Percentiles rank a stretch among this genome's conserved stretches.
Evolutionary conservation across 2,888 invertebrate genomes (phyloP).

Genomic region (Hypomecis atomaria): DNA sequence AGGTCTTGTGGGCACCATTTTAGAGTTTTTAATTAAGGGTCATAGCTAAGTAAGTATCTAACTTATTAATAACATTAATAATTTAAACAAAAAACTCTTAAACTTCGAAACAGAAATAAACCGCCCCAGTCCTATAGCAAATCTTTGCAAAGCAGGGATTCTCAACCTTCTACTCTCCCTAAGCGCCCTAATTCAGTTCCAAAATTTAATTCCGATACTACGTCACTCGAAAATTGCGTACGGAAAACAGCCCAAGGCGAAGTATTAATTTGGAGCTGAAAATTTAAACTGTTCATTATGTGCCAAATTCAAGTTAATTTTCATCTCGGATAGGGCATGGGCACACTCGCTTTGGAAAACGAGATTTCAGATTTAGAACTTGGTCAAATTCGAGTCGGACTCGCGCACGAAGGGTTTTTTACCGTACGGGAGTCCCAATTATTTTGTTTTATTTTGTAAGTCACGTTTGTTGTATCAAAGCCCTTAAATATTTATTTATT

Average conservation of each 20-base stretch:
- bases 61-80: no score
- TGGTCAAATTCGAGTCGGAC: no score
- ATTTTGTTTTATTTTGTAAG: no score
- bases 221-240: conserved; percentile 57
- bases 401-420: no score
- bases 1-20: no score
- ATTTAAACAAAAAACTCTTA: no score
- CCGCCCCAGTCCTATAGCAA: not conserved
- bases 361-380: conserved; percentile 12
- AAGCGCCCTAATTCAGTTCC: conserved; percentile 42
- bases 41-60: no score
- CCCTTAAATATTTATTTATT: no score
- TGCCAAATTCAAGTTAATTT: conserved; percentile 53
- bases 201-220: conserved; percentile 54
- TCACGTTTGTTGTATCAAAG: no score
- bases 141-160: not conserved
- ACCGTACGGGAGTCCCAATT: no score
- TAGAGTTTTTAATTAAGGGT: no score
- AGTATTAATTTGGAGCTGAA: conserved; percentile 62
- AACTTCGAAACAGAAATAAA: no score
- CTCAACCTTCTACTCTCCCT: conserved; percentile 7
- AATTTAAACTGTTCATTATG: conserved; percentile 63
- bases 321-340: conserved; percentile 40
- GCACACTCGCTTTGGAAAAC: conserved; percentile 29
- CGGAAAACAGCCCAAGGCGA: conserved; percentile 59